phyloP scores from a whole-genome alignment of 2,797 vertebrate species.

The Melanotaenia trifasciata region DNA sequence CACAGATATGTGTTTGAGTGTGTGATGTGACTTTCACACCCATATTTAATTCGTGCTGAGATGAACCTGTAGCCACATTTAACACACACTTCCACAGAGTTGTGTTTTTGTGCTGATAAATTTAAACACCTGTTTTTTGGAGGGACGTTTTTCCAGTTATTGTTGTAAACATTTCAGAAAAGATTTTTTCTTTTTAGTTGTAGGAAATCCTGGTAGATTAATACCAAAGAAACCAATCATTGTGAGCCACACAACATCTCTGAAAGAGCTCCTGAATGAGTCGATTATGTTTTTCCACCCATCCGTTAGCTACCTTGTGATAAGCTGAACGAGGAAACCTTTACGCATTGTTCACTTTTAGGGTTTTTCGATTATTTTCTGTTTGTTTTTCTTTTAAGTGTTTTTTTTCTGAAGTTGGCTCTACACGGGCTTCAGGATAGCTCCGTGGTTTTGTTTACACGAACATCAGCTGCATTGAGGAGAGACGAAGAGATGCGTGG shows the following conservation, averaged over 20 bases:
- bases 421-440: conserved; percentile 35
- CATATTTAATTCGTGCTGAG: conserved; percentile 7
- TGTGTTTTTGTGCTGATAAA: conserved; percentile 4
- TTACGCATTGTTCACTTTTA: conserved; percentile 17
- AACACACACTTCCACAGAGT: background rate
- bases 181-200: conserved; percentile 8
- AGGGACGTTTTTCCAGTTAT: conserved; percentile 25
- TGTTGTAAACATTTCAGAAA: conserved; percentile 20
- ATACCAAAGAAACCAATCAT: conserved; percentile 84
- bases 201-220: conserved; percentile 63
- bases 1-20: conserved; percentile 10
- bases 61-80: conserved; percentile 19
- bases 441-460: conserved; percentile 81
- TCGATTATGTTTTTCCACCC: conserved; percentile 39
- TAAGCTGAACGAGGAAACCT: conserved; percentile 44
- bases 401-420: conserved; percentile 35
- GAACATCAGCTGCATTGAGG: conserved; percentile 64
- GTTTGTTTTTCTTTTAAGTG: background rate
- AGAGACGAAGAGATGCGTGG: conserved; percentile 52
- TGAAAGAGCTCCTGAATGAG: conserved; percentile 40
- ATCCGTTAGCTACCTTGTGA: conserved; percentile 44
- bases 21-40: conserved; percentile 16
- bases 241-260: conserved; percentile 65
- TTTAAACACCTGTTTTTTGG: conserved; percentile 13
- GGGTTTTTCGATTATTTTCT: background rate